phyloP scores from a whole-genome alignment of 2,797 vertebrate species.

The Crocidura indochinensis region DNA sequence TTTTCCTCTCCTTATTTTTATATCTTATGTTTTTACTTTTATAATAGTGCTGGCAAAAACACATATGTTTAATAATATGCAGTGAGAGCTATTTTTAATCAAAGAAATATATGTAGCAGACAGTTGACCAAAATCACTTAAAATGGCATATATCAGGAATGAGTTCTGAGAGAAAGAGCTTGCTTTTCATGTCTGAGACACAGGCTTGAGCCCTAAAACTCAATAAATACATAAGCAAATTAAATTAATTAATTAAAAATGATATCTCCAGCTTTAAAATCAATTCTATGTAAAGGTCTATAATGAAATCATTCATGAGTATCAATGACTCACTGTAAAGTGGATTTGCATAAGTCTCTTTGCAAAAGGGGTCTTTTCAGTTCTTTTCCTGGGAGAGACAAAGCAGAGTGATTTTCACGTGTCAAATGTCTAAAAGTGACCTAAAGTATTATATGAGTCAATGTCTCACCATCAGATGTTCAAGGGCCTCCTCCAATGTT shows the following conservation, averaged over 20 bases:
- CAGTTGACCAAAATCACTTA: conserved; percentile 44
- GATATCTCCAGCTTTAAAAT: background rate
- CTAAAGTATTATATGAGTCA: fast-evolving
- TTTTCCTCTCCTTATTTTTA: background rate
- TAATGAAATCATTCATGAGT: conserved; percentile 48
- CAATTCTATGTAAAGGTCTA: conserved; percentile 34
- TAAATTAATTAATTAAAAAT: too few species aligned
- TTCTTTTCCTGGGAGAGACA: conserved; percentile 2
- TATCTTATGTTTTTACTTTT: background rate
- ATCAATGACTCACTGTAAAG: background rate
- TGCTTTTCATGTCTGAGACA: too few species aligned
- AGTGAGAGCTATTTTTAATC: conserved; percentile 25
- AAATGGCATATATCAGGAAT: background rate
- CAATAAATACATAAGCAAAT: conserved; percentile 3
- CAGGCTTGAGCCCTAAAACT: too few species aligned
- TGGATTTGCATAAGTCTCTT: background rate
- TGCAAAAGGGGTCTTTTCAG: conserved; percentile 2
- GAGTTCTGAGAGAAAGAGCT: too few species aligned
- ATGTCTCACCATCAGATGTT: background rate
- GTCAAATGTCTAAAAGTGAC: background rate
- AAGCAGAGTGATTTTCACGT: background rate
- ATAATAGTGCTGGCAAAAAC: conserved; percentile 32
- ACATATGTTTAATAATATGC: conserved; percentile 19
- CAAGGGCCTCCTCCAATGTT: conserved; percentile 20
- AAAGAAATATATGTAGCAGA: conserved; percentile 1